Base-by-base conservation (phyloP, 2,888 invertebrate genomes). In the Archaeoteleia sp. region DNA sequence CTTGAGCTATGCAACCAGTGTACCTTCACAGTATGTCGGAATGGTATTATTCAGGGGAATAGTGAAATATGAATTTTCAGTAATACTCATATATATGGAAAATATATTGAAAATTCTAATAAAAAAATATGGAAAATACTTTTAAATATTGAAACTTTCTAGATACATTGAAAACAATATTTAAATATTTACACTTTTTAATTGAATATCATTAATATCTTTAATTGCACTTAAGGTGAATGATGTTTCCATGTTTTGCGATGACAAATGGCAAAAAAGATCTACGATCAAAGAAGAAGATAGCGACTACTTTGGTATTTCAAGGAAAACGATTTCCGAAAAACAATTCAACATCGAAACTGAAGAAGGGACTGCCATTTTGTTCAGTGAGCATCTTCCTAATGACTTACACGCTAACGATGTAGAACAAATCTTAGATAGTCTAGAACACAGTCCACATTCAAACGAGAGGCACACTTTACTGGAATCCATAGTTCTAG, bases 401-500 rank as follows among this genome's bases (percentile, higher is more conserved):
- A 25, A 37, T 13, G 29, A 81, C 42, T 57, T 80, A n/a, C 74
- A 81, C 42, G 77, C 79, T 14, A 75, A 85, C 20, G 76, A 80
- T 27, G 75, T 75, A 9, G 8, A 10, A 42, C 15, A 32, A 23
- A 10, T 45, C 30, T 45, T 69, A 15, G 51, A 57, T 1, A 67
- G 40, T 55, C 86, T 81, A 69, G 13, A 51, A 7, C 13, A 20
- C 5, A 20, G 2, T 20, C 5, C 20, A 20, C 2, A 2, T 2
- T 5, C 20, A 20, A 5, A 5, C 3, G 20, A 85, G 62, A 78
- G 87, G 3, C 80, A 87, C 13, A 79, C 82, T 23, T 68, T 87
- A 10, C 70, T 88, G 45, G 87, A 88, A 62, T 82, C 79, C 12
- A 82, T 87, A 20, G 86, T 88, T 9, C 78, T 85, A 0, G 83